Evolutionary conservation across 1,140 invertebrate species (phyloP), one percentile per base, ranked within the genome.

Genomic region (Pissodes strobi): DNA sequence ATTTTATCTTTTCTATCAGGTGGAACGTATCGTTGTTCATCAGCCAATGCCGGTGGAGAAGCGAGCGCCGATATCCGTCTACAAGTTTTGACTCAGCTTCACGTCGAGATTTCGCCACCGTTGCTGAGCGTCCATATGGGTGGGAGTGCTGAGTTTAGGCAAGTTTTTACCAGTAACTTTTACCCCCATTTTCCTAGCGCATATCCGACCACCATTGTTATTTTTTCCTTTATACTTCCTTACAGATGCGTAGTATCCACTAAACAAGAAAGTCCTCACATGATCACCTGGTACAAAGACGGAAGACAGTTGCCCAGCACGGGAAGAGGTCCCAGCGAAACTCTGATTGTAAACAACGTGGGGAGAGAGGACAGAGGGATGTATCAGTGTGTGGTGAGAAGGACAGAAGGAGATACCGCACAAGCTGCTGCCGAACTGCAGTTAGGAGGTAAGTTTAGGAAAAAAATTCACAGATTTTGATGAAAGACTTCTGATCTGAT

Each of bases 381-480:
- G 89, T 94, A 93, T 78, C 90, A 92, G 72, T 93, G 91, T 74
- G 84, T 94, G 64, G 90, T 91, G 0, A 82, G 85, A 53, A 78
- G 87, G 56, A 84, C 88, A 17, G 88, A 91, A 67, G 85, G 87
- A 6, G 90, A 92, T 69, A 90, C 87, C 1, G 88, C 88, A 13
- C 91, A 94, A 76, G 91, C 88, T 10, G 84, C 90, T 0, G 88
- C 89, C 0, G 90, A 93, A 79, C 81, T 94, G 19, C 84, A 88
- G 72, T 79, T 94, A 27, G 91, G 91, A 74, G 91, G 91, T 93
- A 79, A 81, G 80, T 78, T n/a, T n/a, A n/a, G n/a, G n/a, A n/a
- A n/a, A n/a, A n/a, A n/a, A n/a, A n/a, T n/a, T n/a, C n/a, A n/a
- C n/a, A n/a, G n/a, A n/a, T n/a, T n/a, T n/a, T n/a, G n/a, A n/a